Conservation (phyloP, 2,888 invertebrate genomes). For the Glaucopsyche alexis region DNA sequence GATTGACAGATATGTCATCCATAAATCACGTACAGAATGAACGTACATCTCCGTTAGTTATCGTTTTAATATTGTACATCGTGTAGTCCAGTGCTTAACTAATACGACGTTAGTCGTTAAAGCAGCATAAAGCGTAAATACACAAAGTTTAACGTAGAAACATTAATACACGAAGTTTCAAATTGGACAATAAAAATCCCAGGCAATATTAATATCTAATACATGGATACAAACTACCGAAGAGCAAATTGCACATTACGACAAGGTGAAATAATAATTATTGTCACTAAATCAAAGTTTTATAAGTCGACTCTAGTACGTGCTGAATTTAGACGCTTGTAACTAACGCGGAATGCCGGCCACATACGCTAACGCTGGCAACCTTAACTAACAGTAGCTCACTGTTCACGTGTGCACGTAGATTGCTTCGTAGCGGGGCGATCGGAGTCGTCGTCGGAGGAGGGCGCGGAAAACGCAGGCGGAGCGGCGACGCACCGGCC, state of each 20-base stretch:
- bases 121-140: too few relatives aligned
- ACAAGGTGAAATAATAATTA: neutral
- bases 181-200: neutral
- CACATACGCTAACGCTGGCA: neutral
- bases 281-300: neutral
- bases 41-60: too few relatives aligned
- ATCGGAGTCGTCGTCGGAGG: constrained; percentile 91
- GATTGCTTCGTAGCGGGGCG: constrained; percentile 84
- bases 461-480: constrained; percentile 56
- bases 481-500: constrained; percentile 68
- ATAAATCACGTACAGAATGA: too few relatives aligned
- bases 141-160: too few relatives aligned
- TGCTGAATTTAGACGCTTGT: neutral
- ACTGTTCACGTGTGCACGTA: constrained; percentile 21
- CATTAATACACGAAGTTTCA: too few relatives aligned
- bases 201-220: neutral
- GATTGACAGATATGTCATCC: too few relatives aligned
- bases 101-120: too few relatives aligned
- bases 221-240: neutral
- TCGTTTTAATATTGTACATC: too few relatives aligned
- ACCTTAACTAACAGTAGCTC: constrained; percentile 5
- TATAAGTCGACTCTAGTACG: neutral
- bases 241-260: neutral
- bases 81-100: too few relatives aligned
- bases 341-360: neutral